Evolutionary conservation across 2,113 vertebrate species (phyloP).

Genomic region (Psophia crepitans): DNA sequence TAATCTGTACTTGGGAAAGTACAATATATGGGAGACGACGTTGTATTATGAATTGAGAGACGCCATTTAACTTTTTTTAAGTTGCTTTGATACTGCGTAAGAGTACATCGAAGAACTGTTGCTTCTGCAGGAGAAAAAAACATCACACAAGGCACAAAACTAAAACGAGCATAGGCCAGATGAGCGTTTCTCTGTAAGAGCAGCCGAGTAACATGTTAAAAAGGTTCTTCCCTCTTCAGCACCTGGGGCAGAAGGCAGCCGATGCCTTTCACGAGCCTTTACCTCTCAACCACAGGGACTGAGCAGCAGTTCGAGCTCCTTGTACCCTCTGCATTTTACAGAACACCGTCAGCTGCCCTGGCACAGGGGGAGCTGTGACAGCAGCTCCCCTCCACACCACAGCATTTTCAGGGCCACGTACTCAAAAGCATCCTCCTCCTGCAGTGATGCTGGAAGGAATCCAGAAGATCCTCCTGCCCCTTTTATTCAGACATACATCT

Average conservation of each 20-base stretch:
- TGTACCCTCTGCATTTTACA: accelerated
- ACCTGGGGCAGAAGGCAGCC: neutral
- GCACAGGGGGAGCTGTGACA: accelerated
- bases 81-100: neutral
- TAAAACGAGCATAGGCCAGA: neutral
- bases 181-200: neutral
- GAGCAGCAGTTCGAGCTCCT: neutral
- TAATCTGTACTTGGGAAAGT: accelerated
- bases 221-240: neutral
- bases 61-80: neutral
- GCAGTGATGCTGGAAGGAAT: neutral
- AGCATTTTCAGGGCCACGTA: accelerated
- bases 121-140: neutral
- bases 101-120: neutral
- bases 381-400: neutral
- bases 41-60: neutral
- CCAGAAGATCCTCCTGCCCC: neutral
- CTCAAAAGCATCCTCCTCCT: neutral
- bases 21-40: accelerated
- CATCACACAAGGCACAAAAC: neutral
- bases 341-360: neutral
- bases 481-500: neutral
- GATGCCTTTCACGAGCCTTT: neutral
- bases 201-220: accelerated
- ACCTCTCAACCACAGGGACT: neutral